A percentile compares a stretch with the other conserved stretches of the same genome.
phyloP scores from a whole-genome alignment of 30 jellyfish, hydroid and myxozoan species.

The Phacellophora camtschatica region DNA sequence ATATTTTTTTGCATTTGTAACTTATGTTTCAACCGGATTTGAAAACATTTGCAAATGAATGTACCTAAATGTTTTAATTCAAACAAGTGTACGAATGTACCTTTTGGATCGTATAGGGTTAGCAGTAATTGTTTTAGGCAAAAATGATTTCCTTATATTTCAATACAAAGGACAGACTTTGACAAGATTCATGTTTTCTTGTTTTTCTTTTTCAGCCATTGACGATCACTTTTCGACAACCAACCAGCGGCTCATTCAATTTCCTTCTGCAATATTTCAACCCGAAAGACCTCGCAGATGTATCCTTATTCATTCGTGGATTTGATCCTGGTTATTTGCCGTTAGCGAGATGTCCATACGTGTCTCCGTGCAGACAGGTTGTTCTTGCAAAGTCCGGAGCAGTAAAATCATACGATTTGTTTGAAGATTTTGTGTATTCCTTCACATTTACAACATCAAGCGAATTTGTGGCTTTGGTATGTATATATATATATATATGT shows the following conservation, averaged over 20 bases:
- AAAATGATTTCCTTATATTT: background rate
- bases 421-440: background rate
- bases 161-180: background rate
- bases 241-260: constrained; percentile 22
- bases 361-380: constrained; percentile 81
- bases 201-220: constrained; percentile 5
- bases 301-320: background rate
- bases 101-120: background rate
- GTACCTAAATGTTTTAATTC: no score
- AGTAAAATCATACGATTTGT: background rate
- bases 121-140: background rate
- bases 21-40: no score
- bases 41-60: no score
- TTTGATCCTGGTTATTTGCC: background rate
- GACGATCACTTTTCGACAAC: constrained; percentile 13
- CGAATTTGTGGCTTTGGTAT: constrained; percentile 43
- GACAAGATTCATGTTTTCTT: background rate
- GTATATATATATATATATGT: no score
- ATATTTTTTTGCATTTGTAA: no score
- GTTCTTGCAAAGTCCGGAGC: constrained; percentile 6
- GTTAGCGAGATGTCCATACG: constrained; percentile 64
- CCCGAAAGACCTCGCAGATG: background rate
- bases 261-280: constrained; percentile 33
- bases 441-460: background rate
- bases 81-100: no score